Percentiles rank a stretch among this genome's conserved stretches.
Conservation (phyloP, 2,888 invertebrate species). For the Habrosyne pyritoides region DNA sequence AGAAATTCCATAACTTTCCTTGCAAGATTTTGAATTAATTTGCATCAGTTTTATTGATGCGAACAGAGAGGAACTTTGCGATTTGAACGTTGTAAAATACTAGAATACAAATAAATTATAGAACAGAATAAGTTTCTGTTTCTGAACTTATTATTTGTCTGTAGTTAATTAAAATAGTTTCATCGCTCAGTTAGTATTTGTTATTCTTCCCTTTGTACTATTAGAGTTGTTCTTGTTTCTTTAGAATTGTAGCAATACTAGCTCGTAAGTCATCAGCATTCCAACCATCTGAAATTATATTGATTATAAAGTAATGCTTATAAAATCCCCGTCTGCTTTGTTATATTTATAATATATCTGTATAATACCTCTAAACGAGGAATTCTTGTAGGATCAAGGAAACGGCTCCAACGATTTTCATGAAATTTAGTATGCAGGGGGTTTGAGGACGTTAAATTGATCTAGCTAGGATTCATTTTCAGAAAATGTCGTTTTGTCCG, state of each 20-base stretch:
- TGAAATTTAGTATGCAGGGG: too few species aligned
- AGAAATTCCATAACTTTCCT: background rate
- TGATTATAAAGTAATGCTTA: too few species aligned
- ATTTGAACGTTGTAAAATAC: background rate
- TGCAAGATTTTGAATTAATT: background rate
- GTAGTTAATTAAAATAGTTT: background rate
- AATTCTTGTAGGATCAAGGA: too few species aligned
- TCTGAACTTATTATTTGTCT: background rate
- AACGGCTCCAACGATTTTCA: too few species aligned
- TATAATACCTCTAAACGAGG: too few species aligned
- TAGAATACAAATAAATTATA: background rate
- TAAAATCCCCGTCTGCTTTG: too few species aligned
- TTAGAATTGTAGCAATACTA: conserved; percentile 27
- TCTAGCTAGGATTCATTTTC: too few species aligned
- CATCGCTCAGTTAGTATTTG: background rate
- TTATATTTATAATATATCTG: too few species aligned
- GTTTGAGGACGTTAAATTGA: too few species aligned
- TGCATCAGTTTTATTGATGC: background rate
- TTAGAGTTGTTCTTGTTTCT: conserved; percentile 9
- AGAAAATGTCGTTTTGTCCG: too few species aligned
- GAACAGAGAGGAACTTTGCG: background rate
- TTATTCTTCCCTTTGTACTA: background rate
- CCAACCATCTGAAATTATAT: conserved; percentile 26
- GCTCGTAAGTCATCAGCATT: conserved; percentile 30
- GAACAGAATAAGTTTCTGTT: background rate